These are phyloP conservation scores for Digitonthophagus gazella DNA, from an alignment of 2,888 invertebrate genomes.

Conservation along the genomic window DNA sequence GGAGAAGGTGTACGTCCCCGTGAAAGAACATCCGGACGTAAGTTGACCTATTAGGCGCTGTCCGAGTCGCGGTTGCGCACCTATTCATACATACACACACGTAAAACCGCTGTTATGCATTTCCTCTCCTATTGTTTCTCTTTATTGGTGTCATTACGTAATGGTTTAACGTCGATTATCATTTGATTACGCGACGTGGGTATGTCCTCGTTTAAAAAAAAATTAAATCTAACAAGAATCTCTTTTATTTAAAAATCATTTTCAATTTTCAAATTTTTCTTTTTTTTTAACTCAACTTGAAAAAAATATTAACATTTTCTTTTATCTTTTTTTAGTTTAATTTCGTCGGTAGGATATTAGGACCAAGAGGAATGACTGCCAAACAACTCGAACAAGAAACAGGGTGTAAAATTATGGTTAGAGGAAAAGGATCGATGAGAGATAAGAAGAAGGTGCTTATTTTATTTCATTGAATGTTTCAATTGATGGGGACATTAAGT, in stretches of 20 bases:
- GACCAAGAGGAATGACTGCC: slow-evolving; percentile 99
- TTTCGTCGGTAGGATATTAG: slow-evolving; percentile 99
- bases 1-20: slow-evolving; percentile 99
- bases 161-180: neutral
- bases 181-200: neutral
- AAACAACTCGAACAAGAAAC: slow-evolving; percentile 99
- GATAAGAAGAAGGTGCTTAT: slow-evolving; percentile 96
- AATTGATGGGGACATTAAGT: neutral
- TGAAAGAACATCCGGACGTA: slow-evolving; percentile 99
- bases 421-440: slow-evolving; percentile 99
- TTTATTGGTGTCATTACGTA: neutral
- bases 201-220: neutral
- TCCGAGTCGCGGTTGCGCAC: no score
- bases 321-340: slow-evolving; percentile 82
- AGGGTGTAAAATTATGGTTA: slow-evolving; percentile 99
- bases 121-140: neutral
- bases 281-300: neutral
- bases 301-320: slow-evolving; percentile 36
- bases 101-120: neutral
- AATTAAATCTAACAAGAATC: no score
- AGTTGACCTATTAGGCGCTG: slow-evolving; percentile 62
- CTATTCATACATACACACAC: no score
- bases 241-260: no score
- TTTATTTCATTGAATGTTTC: slow-evolving; percentile 3
- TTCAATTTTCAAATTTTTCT: no score